A percentile compares a stretch with the other conserved stretches of the same genome.
These are phyloP conservation scores for Phalera bucephala DNA, from an alignment of 2,888 invertebrate genomes.

Conservation along the genomic window DNA sequence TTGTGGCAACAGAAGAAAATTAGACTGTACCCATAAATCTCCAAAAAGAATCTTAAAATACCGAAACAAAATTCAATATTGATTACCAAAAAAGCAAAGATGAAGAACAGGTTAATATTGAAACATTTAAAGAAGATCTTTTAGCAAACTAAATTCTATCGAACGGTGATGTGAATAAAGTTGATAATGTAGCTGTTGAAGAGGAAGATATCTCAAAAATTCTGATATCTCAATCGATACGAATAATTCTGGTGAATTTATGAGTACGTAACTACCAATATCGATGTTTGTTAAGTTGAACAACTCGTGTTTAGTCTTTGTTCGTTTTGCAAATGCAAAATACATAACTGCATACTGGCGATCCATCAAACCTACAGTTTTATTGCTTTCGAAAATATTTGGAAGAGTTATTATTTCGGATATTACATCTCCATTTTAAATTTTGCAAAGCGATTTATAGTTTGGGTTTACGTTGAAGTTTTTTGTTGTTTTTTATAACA, in stretches of 20 bases:
- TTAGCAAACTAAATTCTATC: slow-evolving; percentile 22
- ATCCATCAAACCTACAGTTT: slow-evolving; percentile 28
- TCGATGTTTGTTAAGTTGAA: slow-evolving; percentile 52
- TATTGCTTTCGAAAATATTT: slow-evolving; percentile 23
- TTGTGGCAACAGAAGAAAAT: slow-evolving; percentile 22
- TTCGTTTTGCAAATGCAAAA: slow-evolving; percentile 27
- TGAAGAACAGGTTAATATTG: slow-evolving; percentile 36
- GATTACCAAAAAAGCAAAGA: slow-evolving; percentile 10
- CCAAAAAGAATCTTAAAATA: slow-evolving; percentile 14
- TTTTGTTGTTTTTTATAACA: no score
- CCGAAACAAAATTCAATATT: slow-evolving; percentile 19
- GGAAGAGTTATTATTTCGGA: no score
- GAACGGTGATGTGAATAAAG: slow-evolving; percentile 30
- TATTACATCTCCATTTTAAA: no score
- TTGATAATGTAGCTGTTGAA: slow-evolving; percentile 24
- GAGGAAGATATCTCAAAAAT: slow-evolving; percentile 28
- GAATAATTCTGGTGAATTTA: slow-evolving; percentile 58
- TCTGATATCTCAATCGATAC: slow-evolving; percentile 67
- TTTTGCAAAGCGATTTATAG: no score
- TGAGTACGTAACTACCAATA: slow-evolving; percentile 51
- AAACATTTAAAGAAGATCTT: slow-evolving; percentile 33
- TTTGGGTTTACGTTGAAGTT: no score
- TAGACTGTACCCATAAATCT: slow-evolving; percentile 1
- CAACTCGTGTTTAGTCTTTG: slow-evolving; percentile 27
- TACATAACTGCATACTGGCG: slow-evolving; percentile 22